phyloP scores from a whole-genome alignment of 2,888 invertebrate species.

The Syritta pipiens region DNA sequence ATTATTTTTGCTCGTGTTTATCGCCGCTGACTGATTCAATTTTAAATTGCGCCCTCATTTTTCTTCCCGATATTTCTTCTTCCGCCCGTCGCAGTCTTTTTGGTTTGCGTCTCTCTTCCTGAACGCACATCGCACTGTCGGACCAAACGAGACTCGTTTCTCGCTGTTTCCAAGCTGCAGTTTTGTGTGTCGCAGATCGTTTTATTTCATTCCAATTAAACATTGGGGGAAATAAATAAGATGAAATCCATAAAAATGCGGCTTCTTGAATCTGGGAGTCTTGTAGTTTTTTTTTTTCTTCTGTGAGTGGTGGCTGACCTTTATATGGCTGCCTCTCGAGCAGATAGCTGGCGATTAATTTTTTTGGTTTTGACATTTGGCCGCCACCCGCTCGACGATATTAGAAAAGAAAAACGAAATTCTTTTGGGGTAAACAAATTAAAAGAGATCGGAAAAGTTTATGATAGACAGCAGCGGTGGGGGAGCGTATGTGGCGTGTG shows the following conservation, averaged over 20 bases:
- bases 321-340: constrained; percentile 17
- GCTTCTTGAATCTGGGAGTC: not conserved
- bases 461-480: no score
- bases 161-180: not conserved
- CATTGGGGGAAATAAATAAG: not conserved
- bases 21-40: constrained; percentile 32
- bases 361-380: constrained; percentile 23
- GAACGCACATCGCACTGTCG: not conserved
- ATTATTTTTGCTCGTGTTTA: constrained; percentile 16
- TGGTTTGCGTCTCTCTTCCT: no score
- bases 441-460: no score
- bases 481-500: no score
- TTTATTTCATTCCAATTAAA: no score
- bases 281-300: no score
- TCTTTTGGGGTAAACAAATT: no score
- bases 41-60: constrained; percentile 39
- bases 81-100: not conserved
- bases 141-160: not conserved
- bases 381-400: no score
- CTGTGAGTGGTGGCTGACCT: not conserved
- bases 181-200: no score
- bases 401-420: no score
- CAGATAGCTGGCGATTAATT: constrained; percentile 23
- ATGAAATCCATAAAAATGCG: not conserved
- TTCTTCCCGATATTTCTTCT: constrained; percentile 7